Conservation (phyloP, 1,140 invertebrate genomes). For the Cecropterus lyciades region DNA sequence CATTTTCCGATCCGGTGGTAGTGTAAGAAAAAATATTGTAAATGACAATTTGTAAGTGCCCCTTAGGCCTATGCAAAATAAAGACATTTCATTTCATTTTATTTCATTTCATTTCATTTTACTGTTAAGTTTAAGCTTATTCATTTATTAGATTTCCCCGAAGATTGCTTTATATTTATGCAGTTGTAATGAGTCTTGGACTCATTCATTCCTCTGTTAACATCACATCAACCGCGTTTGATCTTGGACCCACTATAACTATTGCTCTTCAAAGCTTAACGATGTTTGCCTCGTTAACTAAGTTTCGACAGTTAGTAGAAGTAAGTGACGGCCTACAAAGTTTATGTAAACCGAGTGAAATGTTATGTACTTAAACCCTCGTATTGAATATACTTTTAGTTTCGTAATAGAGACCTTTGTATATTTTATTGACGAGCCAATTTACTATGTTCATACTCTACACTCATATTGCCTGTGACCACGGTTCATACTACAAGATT, state of each 20-base stretch:
- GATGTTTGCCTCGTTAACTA: constrained; percentile 54
- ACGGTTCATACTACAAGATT: no score
- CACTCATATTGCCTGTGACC: no score
- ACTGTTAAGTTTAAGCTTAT: no score
- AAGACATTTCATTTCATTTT: no score
- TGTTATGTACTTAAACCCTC: constrained; percentile 21
- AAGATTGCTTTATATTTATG: background rate
- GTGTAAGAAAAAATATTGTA: no score
- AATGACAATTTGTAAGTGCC: no score
- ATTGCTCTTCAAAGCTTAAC: constrained; percentile 49
- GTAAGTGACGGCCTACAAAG: constrained; percentile 37
- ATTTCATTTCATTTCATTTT: no score
- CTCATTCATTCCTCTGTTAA: background rate
- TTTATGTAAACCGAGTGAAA: constrained; percentile 38
- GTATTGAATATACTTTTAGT: constrained; percentile 1
- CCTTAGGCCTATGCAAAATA: no score
- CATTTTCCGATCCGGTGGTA: no score
- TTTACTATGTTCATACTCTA: no score
- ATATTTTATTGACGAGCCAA: no score
- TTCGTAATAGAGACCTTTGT: background rate
- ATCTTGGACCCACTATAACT: constrained; percentile 26
- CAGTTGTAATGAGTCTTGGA: background rate
- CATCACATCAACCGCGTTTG: background rate
- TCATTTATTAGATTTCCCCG: no score
- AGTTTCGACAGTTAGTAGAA: constrained; percentile 48